Conservation (phyloP, 2,888 invertebrate genomes). For the Ferrisia virgata region DNA sequence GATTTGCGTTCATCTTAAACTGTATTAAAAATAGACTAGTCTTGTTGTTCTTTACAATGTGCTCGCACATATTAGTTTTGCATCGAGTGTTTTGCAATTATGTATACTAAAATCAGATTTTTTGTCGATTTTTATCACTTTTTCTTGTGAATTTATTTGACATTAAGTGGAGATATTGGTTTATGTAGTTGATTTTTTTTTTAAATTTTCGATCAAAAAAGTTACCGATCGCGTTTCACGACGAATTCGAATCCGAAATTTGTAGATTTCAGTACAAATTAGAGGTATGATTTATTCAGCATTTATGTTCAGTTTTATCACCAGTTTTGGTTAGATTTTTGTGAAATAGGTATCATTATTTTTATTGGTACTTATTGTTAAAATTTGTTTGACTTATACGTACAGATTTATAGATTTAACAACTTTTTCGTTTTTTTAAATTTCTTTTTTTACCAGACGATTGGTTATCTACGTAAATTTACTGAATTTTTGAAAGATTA, state of each 20-base stretch:
- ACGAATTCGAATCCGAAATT: background rate
- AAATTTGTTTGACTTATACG: too few relatives aligned
- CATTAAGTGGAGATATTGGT: background rate
- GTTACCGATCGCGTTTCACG: background rate
- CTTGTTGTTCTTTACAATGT: slow-evolving; percentile 22
- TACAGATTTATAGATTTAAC: too few relatives aligned
- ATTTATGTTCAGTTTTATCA: too few relatives aligned
- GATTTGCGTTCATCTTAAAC: slow-evolving; percentile 3
- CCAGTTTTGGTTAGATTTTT: too few relatives aligned
- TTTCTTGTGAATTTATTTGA: background rate
- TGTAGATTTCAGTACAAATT: background rate
- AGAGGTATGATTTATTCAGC: too few relatives aligned
- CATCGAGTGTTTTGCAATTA: slow-evolving; percentile 12
- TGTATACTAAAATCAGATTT: background rate
- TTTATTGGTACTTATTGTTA: too few relatives aligned
- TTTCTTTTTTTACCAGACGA: too few relatives aligned
- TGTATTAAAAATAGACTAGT: slow-evolving; percentile 25
- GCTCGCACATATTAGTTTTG: slow-evolving; percentile 12
- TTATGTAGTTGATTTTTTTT: background rate
- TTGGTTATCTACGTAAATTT: too few relatives aligned
- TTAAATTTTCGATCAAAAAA: background rate
- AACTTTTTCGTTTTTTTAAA: too few relatives aligned
- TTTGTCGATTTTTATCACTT: background rate
- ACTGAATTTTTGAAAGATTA: too few relatives aligned
- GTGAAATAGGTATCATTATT: too few relatives aligned